Evolutionary conservation across 2,888 invertebrate genomes (phyloP), one percentile per base, ranked within the genome.

Genomic region (Erynnis tages): DNA sequence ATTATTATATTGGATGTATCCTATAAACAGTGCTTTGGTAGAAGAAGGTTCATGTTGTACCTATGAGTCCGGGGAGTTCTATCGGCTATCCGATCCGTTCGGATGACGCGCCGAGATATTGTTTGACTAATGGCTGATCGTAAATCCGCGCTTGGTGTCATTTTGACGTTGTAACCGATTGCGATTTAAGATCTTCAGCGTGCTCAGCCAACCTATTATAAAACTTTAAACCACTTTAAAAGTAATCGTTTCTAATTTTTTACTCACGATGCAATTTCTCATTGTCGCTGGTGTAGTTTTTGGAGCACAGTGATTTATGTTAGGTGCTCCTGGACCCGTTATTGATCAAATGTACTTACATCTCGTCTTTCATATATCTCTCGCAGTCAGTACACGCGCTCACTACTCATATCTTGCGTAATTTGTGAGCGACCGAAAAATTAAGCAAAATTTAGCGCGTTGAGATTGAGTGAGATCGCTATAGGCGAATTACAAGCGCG

Each of bases 111-210:
- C 65, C 60, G 52, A 52, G 73, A 79, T 76, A 76, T 74, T 74
- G 74, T 79, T 78, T 78, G 75, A 80, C 77, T 78, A 77, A 81
- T 78, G 70, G 75, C 60, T 57, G 60, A 63, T 63, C 64, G 69
- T 66, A 66, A 71, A 73, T 61, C 68, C 66, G 60, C 58, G 62
- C 57, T 58, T 44, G 54, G 72, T 68, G 67, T 74, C 71, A 71
- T 79, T 76, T 76, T 75, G 73, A 71, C 74, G 68, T 75, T 71
- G 64, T 71, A 71, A 73, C 66, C 55, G 57, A 56, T 55, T 60
- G 53, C 57, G 50, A 54, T 50, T 43, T 43, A 50, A 50, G 34
- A 50, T 50, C 41, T 34, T n/a, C 16, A 16, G 45, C 25, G 7
- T 13, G 11, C 35, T 13, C 21, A 30, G 21, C 17, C 30, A 48